phyloP scores from a whole-genome alignment of 2,113 vertebrate genomes.

The Nematolebias whitei region DNA sequence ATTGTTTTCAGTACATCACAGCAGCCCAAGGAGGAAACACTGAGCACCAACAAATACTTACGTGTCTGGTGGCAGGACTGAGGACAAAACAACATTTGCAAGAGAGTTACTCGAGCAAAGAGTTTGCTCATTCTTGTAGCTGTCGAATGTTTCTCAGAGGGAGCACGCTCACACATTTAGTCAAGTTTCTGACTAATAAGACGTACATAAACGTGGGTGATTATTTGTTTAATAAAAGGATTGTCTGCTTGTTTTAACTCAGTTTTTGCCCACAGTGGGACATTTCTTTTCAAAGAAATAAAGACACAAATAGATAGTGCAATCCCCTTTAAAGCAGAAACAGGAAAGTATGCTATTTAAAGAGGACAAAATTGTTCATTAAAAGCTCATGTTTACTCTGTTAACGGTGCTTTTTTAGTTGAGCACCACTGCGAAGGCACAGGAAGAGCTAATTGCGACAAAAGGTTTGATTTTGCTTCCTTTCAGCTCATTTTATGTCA shows the following conservation, averaged over 20 bases:
- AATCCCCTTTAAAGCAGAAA: no score
- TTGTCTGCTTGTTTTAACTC: no score
- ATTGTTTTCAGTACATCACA: conserved; percentile 32
- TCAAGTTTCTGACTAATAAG: no score
- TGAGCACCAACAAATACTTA: conserved; percentile 18
- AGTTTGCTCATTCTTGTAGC: conserved; percentile 31
- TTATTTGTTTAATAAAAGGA: no score
- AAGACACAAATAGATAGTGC: no score
- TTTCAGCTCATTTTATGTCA: not conserved
- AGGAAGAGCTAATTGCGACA: conserved; percentile 15
- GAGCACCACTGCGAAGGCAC: not conserved
- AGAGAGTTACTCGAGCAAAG: conserved; percentile 11
- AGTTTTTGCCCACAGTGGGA: no score
- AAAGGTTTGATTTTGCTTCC: conserved; percentile 11
- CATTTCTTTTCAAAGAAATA: no score
- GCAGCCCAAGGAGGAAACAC: conserved; percentile 24
- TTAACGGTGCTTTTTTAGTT: not conserved
- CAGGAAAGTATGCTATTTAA: no score
- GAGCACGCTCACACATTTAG: conserved; percentile 1
- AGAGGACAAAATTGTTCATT: no score
- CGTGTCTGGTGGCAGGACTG: conserved; percentile 27
- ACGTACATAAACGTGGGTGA: no score
- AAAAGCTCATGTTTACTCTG: no score
- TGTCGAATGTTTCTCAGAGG: conserved; percentile 6
- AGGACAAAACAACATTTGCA: conserved; percentile 25